Evolutionary conservation across 2,113 vertebrate species (phyloP), one percentile per base, ranked within the genome.

Genomic region (Carassius gibelio): DNA sequence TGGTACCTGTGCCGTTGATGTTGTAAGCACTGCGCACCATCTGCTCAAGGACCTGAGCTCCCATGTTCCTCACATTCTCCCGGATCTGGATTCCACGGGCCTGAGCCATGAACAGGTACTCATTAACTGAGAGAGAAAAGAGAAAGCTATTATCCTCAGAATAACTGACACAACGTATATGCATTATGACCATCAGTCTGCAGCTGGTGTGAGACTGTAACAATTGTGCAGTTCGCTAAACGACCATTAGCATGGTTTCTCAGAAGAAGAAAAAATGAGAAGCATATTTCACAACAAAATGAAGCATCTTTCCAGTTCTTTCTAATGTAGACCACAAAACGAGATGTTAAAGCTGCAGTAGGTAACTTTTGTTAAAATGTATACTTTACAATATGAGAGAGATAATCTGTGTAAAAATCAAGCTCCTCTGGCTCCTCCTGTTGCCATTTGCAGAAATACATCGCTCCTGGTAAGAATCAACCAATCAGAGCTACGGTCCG

Each of bases 101-200:
- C 93, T 99, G 98, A 94, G 97, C 96, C 98, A 97, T 98, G 94
- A 99, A 99, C 94, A 99, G 93, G 95, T 99, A 99, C 93, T 98
- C 98, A 91, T 99, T 99, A 92, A 98, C 98, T 99, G 94, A 30
- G 0, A 15, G 8, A 72, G 68, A 38, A 26, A 0, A 79, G 19
- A 69, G 38, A 38, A 48, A 68, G 59, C 2, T 14, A 64, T 34
- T 50, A 74, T 19, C 15, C 48, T 8, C 21, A n/a, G 34, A 80
- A 76, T 57, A 79, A 61, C 9, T 45, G 2, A 42, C 38, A 82
- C 74, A 23, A 57, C 81, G 23, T 48, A 34, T 52, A 7, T 52
- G 14, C 3, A 69, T 69, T 36, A 71, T 38, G 42, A 8, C 30
- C 8, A 0, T 69, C 66, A 36, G 30, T 68, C 15, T 36, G 15